These are phyloP conservation scores for Microtus montanus DNA, from an alignment of 2,113 vertebrate species.

Conservation along the genomic window DNA sequence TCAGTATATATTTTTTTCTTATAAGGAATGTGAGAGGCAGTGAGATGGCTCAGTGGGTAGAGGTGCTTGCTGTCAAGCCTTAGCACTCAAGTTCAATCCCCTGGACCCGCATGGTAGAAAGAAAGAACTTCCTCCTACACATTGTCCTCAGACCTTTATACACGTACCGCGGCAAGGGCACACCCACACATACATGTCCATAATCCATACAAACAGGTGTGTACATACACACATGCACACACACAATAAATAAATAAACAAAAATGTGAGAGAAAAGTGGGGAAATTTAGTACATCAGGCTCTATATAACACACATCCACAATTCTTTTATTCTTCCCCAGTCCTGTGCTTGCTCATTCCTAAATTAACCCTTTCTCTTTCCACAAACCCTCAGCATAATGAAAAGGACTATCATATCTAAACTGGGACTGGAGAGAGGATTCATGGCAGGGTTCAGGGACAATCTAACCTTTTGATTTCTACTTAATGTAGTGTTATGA, in stretches of 20 bases:
- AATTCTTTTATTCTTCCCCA: too few species aligned
- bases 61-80: not conserved
- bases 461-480: too few species aligned
- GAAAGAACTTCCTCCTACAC: not conserved
- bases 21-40: not conserved
- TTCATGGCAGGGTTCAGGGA: too few species aligned
- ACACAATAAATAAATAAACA: not conserved
- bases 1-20: not conserved
- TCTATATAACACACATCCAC: too few species aligned
- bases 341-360: too few species aligned
- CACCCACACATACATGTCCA: not conserved
- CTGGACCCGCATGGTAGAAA: not conserved
- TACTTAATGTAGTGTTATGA: too few species aligned
- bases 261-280: not conserved
- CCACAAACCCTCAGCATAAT: too few species aligned
- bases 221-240: not conserved
- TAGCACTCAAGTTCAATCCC: not conserved
- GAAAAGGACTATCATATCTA: too few species aligned
- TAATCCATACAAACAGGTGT: not conserved
- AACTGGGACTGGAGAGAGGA: too few species aligned
- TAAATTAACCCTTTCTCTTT: too few species aligned
- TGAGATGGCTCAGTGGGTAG: not conserved
- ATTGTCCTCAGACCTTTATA: not conserved
- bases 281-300: not conserved
- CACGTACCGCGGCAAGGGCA: not conserved